Percentiles rank a stretch among this genome's conserved stretches.
phyloP scores from a whole-genome alignment of 2,113 vertebrate species.

The Burhinus oedicnemus region DNA sequence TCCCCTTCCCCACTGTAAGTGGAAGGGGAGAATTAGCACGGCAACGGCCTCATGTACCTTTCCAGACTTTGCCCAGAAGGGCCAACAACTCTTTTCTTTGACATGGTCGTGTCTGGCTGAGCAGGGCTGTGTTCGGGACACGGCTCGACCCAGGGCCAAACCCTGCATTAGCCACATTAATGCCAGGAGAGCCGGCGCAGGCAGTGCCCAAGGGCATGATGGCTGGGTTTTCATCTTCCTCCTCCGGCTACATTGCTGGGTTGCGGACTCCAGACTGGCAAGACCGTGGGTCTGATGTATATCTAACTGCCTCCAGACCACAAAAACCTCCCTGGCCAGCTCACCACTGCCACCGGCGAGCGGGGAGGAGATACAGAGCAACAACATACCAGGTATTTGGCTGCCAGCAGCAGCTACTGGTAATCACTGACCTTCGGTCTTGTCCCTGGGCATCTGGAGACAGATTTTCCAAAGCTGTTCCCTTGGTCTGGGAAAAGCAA shows the following conservation, averaged over 20 bases:
- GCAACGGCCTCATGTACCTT: not conserved
- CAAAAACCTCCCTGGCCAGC: slow-evolving; percentile 34
- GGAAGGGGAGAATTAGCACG: not conserved
- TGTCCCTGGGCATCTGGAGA: slow-evolving; percentile 70
- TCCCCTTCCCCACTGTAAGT: not conserved
- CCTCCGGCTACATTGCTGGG: not conserved
- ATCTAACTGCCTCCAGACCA: slow-evolving; percentile 37
- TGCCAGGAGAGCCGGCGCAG: not conserved
- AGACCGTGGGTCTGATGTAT: slow-evolving; percentile 7
- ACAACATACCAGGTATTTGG: slow-evolving; percentile 7
- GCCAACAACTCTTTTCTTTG: not conserved
- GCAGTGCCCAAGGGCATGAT: not conserved
- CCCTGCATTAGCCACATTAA: not conserved
- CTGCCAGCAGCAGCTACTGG: slow-evolving; percentile 42
- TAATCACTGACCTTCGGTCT: slow-evolving; percentile 75
- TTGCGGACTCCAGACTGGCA: slow-evolving; percentile 17
- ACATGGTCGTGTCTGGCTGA: not conserved
- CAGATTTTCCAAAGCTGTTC: slow-evolving; percentile 73
- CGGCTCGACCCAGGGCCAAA: not conserved
- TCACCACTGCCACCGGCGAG: not conserved
- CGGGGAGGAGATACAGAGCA: not conserved
- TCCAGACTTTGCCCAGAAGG: not conserved
- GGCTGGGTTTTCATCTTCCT: not conserved
- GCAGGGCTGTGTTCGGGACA: not conserved
- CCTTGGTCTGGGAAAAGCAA: slow-evolving; percentile 89